Conservation (phyloP, 2,888 invertebrate species). For the Opisthograptis luteolata region DNA sequence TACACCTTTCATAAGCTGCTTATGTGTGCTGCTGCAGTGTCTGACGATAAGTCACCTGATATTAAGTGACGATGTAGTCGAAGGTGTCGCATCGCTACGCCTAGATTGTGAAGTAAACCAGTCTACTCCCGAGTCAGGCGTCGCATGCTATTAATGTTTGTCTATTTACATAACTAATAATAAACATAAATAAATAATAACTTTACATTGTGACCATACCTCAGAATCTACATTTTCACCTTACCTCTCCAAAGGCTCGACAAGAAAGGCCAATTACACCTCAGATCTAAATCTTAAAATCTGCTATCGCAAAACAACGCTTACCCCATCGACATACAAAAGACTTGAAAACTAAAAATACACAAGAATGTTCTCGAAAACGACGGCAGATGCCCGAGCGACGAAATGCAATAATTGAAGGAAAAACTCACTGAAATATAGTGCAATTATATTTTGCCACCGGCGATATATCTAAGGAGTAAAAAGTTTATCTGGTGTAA, state of each 20-base stretch:
- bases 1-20: no score
- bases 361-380: constrained; percentile 62
- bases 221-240: constrained; percentile 34
- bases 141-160: no score
- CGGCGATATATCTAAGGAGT: constrained; percentile 50
- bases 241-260: constrained; percentile 25
- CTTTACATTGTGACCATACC: background rate
- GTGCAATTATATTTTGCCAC: constrained; percentile 70
- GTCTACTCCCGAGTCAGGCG: no score
- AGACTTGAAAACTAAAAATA: constrained; percentile 12
- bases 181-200: constrained; percentile 2
- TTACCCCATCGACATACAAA: constrained; percentile 10
- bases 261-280: constrained; percentile 10
- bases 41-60: no score
- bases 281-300: constrained; percentile 3
- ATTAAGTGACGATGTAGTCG: no score
- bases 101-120: no score
- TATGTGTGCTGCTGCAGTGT: no score
- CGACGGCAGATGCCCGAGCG: constrained; percentile 54
- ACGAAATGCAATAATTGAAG: constrained; percentile 75
- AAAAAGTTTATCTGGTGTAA: constrained; percentile 54
- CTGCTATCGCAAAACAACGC: constrained; percentile 14
- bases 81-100: no score
- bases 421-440: constrained; percentile 74
- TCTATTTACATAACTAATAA: no score